Evolutionary conservation across 2,888 invertebrate genomes (phyloP).

Genomic region (Acleris sparsana): DNA sequence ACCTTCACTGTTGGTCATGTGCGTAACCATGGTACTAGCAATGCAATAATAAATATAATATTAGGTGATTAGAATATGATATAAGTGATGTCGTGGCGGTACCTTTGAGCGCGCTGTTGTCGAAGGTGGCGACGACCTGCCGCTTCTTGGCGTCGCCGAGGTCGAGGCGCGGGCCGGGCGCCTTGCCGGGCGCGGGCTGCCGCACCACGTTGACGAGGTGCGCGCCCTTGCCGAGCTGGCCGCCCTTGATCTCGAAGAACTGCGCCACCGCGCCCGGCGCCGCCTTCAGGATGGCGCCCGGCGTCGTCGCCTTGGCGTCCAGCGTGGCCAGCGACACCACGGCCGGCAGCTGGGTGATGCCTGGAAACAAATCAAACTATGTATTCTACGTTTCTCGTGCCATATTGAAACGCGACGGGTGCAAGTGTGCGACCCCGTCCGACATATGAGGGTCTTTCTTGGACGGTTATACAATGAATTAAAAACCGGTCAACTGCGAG

Average conservation of each 20-base stretch:
- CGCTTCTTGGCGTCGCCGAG: constrained; percentile 59
- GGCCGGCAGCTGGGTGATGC: constrained; percentile 54
- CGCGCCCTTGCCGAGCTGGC: constrained; percentile 68
- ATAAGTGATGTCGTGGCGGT: too few species aligned
- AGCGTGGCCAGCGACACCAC: constrained; percentile 69
- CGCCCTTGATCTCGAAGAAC: constrained; percentile 71
- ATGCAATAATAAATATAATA: too few species aligned
- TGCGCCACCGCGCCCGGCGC: constrained; percentile 67
- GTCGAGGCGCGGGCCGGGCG: constrained; percentile 51
- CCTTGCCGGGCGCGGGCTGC: constrained; percentile 62
- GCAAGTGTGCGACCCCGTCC: too few species aligned
- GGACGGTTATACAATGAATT: too few species aligned
- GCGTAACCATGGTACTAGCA: too few species aligned
- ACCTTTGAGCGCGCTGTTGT: constrained; percentile 50
- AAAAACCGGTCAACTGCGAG: too few species aligned
- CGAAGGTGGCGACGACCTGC: constrained; percentile 47
- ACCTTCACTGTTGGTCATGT: too few species aligned
- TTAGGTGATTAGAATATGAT: too few species aligned
- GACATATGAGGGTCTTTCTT: too few species aligned
- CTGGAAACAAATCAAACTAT: neutral
- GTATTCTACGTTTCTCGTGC: too few species aligned
- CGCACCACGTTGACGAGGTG: constrained; percentile 74
- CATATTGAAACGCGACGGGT: too few species aligned
- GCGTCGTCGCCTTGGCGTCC: constrained; percentile 51
- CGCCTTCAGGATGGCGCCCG: constrained; percentile 59